These are phyloP conservation scores for Heliconius aoede DNA, from an alignment of 2,888 invertebrate genomes.

Conservation along the genomic window DNA sequence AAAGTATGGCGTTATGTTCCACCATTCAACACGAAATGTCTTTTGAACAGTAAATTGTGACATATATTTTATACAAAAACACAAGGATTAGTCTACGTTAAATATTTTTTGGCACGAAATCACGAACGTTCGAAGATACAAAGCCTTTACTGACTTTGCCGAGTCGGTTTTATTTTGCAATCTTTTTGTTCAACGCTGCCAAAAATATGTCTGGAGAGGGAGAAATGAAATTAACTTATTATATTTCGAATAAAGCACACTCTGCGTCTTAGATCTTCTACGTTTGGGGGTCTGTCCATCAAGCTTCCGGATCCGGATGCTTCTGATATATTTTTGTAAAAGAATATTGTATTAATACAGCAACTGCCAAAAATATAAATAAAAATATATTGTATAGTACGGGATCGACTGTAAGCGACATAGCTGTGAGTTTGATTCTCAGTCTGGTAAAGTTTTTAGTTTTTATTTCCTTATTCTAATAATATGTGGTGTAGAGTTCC, in stretches of 20 bases:
- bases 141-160: conserved; percentile 25
- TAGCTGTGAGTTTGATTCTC: too few species aligned
- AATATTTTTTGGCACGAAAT: conserved; percentile 35
- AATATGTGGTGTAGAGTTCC: too few species aligned
- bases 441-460: too few species aligned
- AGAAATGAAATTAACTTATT: conserved; percentile 9
- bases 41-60: too few species aligned
- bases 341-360: too few species aligned
- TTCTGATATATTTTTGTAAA: neutral
- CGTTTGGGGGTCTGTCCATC: neutral
- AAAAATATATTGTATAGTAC: too few species aligned
- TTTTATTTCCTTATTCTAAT: too few species aligned
- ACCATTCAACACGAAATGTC: neutral
- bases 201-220: conserved; percentile 4
- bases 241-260: neutral
- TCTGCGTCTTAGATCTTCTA: conserved; percentile 7
- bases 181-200: conserved; percentile 20
- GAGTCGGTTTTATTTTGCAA: conserved; percentile 21
- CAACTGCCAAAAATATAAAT: too few species aligned
- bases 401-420: too few species aligned
- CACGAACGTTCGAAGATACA: conserved; percentile 27
- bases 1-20: neutral
- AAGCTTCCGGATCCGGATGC: neutral
- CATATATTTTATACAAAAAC: neutral
- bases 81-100: conserved; percentile 18